A percentile compares a stretch with the other conserved stretches of the same genome.
Conservation (phyloP, 2,888 invertebrate species). For the Adelphocoris suturalis region DNA sequence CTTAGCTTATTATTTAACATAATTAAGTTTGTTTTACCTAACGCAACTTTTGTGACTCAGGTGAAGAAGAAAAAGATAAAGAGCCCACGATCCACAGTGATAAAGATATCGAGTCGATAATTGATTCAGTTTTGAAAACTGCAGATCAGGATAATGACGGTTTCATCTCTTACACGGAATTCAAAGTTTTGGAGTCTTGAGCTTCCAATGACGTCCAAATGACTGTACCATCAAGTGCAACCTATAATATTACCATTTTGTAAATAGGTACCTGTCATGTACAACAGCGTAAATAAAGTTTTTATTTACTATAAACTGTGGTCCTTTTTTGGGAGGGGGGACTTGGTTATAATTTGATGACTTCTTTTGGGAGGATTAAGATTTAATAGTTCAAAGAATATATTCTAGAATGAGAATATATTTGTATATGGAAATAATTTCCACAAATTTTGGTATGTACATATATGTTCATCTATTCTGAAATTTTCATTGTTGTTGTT, state of each 20-base stretch:
- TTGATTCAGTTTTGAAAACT: conserved; percentile 84
- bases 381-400: too few relatives aligned
- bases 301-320: not conserved
- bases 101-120: conserved; percentile 80
- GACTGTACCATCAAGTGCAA: conserved; percentile 10
- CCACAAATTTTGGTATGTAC: too few relatives aligned
- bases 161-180: conserved; percentile 85
- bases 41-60: conserved; percentile 9
- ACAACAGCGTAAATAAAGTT: not conserved
- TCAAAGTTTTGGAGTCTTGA: conserved; percentile 65
- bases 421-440: too few relatives aligned
- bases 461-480: too few relatives aligned
- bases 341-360: too few relatives aligned
- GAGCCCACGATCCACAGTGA: conserved; percentile 80
- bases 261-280: conserved; percentile 25
- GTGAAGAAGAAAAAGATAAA: conserved; percentile 77
- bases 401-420: too few relatives aligned
- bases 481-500: too few relatives aligned
- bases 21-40: not conserved
- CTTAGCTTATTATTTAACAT: too few relatives aligned
- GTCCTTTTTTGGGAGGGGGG: too few relatives aligned
- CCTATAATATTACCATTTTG: not conserved
- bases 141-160: conserved; percentile 88
- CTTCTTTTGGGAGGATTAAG: too few relatives aligned
- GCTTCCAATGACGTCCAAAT: not conserved